phyloP scores from a whole-genome alignment of 2,888 invertebrate genomes.

The Campoletis raptor region DNA sequence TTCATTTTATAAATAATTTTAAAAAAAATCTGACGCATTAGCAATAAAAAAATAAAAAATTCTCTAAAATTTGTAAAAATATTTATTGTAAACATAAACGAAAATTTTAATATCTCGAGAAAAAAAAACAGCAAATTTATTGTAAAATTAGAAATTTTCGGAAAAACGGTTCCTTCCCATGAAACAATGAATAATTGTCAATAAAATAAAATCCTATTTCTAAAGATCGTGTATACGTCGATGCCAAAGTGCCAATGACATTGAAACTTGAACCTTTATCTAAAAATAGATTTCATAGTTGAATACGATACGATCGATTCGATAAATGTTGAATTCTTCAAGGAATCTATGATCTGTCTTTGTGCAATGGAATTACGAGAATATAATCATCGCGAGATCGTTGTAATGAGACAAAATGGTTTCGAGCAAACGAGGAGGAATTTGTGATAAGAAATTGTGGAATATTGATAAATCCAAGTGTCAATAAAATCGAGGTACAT shows the following conservation, averaged over 20 bases:
- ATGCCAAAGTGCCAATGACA: constrained; percentile 3
- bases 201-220: neutral
- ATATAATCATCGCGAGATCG: neutral
- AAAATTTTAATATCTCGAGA: neutral
- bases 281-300: neutral
- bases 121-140: neutral
- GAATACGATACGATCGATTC: neutral
- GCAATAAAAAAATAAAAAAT: constrained; percentile 4
- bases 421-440: neutral
- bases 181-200: neutral
- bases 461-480: constrained; percentile 26
- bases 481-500: constrained; percentile 5
- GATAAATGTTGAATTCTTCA: neutral
- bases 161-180: neutral
- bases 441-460: constrained; percentile 33
- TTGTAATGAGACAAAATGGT: neutral
- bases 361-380: neutral
- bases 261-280: neutral
- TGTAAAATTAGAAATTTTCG: neutral
- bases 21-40: neutral
- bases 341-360: neutral
- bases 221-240: neutral
- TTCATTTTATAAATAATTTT: neutral
- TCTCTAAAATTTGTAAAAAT: no score
- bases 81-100: no score